Evolutionary conservation across 2,113 vertebrate species (phyloP), one percentile per base, ranked within the genome.

Genomic region (Zosterops hypoxanthus): DNA sequence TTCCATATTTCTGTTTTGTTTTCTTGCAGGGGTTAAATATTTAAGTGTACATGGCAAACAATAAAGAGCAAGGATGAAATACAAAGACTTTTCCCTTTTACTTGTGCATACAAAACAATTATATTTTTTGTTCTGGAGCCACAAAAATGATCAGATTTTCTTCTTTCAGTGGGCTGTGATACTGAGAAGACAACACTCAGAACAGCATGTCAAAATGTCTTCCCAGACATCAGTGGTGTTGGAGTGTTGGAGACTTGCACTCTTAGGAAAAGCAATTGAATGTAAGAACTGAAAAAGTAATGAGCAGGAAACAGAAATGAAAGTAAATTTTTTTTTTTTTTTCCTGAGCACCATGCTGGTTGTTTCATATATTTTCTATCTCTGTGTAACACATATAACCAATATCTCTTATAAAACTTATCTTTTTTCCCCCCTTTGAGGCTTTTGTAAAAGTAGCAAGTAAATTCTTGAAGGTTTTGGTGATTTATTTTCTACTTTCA

Each of bases 61-160:
- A 12, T 46, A 15, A 83, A 80, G 23, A 83, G 12, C 15, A 83
- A 82, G 7, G 29, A 50, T 73, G 20, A 70, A 80, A 17, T 69
- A 28, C 3, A 64, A 59, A 80, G 60, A 0, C 5, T 16, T 78
- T 59, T 70, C 0, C 0, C 6, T 84, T 84, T 78, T 63, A 55
- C 14, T 6, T 39, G 7, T 59, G 24, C 11, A 10, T 55, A 11
- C 2, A 61, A 65, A 80, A 92, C 52, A 10, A 4, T 3, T 18
- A 0, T 21, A 31, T 77, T 72, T 76, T 12, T 68, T 29, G 12
- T 83, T 73, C 34, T 59, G 33, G 26, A 75, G 28, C 66, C 41
- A 41, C 26, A 6, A 87, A 72, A 84, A 46, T 53, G 29, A 28
- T 28, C n/a, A 59, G 28, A 71, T 56, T 80, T 88, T 5, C 12